A percentile compares a stretch with the other conserved stretches of the same genome.
phyloP scores from a whole-genome alignment of 2,113 vertebrate species.

The Actenoides lindsayi region DNA sequence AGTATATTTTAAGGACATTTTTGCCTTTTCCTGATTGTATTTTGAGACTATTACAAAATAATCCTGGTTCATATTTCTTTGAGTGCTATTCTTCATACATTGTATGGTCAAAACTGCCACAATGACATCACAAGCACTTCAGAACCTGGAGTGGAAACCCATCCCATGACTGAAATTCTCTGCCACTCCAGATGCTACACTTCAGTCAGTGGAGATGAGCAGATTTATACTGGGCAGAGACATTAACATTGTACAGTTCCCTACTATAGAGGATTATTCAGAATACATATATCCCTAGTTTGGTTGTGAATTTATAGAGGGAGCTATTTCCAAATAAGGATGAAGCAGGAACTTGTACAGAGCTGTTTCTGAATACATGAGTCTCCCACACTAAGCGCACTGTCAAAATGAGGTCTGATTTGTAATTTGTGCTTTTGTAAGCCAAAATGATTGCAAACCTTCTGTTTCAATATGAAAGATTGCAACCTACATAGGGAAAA shows the following conservation, averaged over 20 bases:
- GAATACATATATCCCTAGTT: not conserved
- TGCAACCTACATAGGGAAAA: not conserved
- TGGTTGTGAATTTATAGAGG: not conserved
- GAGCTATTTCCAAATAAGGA: not conserved
- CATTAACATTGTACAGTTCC: not conserved
- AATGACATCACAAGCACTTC: not conserved
- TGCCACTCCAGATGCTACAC: not conserved
- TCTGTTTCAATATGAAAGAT: not conserved
- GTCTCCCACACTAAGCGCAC: not conserved
- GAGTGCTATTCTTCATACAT: not conserved
- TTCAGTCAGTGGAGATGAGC: not conserved
- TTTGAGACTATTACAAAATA: not conserved
- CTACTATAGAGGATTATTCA: not conserved
- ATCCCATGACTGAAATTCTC: not conserved
- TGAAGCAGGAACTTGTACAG: not conserved
- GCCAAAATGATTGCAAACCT: not conserved
- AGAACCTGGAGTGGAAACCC: not conserved
- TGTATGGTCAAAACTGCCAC: not conserved
- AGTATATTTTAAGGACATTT: not conserved
- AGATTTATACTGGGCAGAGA: not conserved
- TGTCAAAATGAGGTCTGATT: slow-evolving; percentile 7
- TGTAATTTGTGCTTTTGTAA: slow-evolving; percentile 33
- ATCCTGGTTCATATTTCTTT: not conserved
- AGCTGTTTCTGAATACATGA: not conserved
- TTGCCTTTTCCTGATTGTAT: not conserved